Evolutionary conservation across 2,113 vertebrate genomes (phyloP), one percentile per base, ranked within the genome.

Genomic region (Pseudopipra pipra): DNA sequence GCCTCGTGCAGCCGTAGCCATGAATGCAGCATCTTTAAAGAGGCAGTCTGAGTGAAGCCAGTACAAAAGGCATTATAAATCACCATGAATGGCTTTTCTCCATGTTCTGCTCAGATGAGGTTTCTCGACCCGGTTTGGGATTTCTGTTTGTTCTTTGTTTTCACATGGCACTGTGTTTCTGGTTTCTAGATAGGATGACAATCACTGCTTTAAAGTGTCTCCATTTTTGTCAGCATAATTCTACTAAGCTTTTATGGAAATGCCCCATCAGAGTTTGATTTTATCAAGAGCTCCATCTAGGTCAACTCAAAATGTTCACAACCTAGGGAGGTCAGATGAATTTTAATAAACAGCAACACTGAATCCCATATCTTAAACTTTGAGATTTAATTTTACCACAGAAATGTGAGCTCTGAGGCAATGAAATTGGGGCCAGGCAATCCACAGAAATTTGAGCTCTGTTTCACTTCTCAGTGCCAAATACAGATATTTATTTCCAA

Each of bases 401-500:
- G 77, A 92, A 93, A 93, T 81, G 52, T 0, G 4, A 95, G 56
- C 76, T 75, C 73, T 90, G 68, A 92, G 68, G 67, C 65, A 21
- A 21, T 84, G 55, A 96, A 78, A 76, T 67, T 81, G 30, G 31
- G 76, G 39, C 83, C 84, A 95, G 66, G 41, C 27, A 84, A 92
- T 90, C 94, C 89, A 68, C 56, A 85, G 83, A 95, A 95, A 96
- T 68, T 18, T 87, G 86, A 92, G 80, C 80, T 95, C 70, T 78
- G 52, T 68, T 89, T 89, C 73, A 78, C 39, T 91, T 92, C 44
- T 68, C 35, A 14, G 65, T 95, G 95, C 94, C 96, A 96, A 84
- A 87, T 18, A 86, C 65, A 67, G 72, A 71, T 89, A 92, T 91
- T 96, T 95, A 84, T 95, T 96, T 97, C 86, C 94, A 87, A 96